Base-by-base conservation (phyloP, 2,113 vertebrate species). In the Lathamus discolor region DNA sequence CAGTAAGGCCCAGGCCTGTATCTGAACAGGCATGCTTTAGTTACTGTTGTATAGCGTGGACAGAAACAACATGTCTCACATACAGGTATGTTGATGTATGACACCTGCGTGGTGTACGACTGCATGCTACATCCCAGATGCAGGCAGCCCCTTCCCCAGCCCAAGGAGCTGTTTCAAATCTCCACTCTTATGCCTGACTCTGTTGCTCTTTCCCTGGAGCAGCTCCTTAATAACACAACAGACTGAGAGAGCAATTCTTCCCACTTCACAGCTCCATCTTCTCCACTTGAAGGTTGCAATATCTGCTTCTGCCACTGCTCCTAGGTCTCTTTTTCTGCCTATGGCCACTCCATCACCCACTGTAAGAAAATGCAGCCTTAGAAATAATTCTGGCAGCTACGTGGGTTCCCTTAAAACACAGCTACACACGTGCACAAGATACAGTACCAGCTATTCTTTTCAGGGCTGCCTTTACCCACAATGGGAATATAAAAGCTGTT, bases 61-160 rank as follows among this genome's bases (percentile, higher is more conserved):
- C 33, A 57, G 81, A 9, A 54, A 25, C 11, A 17, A 29, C 15
- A 4, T 24, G 31, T 17, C 69, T 39, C 61, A 28, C 10, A 27
- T 17, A 13, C 18, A 43, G 16, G 6, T 22, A 25, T 3, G 3
- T 5, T 12, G 28, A 39, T 0, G 1, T 37, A 44, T 28, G 20
- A 64, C 31, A 68, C 33, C 19, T 33, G 13, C 0, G 0, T 59
- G 31, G 35, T 16, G 33, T 43, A 29, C 0, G 7, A 37, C 46
- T 22, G 24, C 55, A 25, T 17, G 9, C 22, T 24, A 17, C 54
- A 33, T 54, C 69, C 39, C 64, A 84, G 62, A 68, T 1, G 1
- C 1, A 33, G 17, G 35, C 57, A 51, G 23, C 14, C 66, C 52
- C 52, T 46, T 73, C 48, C 48, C 15, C 23, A 59, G 37, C 55